Evolutionary conservation across 2,888 invertebrate species (phyloP), one percentile per base, ranked within the genome.

Genomic region (Agrochola circellaris): DNA sequence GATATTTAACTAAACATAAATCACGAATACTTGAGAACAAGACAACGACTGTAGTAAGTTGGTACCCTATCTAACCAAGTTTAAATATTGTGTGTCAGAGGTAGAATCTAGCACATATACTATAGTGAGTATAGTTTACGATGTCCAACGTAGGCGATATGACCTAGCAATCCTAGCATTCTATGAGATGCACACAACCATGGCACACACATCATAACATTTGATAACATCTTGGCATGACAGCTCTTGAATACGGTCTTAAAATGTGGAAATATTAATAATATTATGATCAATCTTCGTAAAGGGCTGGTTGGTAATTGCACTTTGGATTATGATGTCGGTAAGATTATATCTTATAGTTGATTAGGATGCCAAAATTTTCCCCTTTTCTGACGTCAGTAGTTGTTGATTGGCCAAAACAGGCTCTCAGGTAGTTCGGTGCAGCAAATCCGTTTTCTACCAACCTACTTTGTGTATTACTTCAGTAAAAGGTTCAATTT

Each of bases 141-240:
- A 48, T 38, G n/a, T 54, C 30, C 45, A 30, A 34, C 48, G 72
- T 77, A 77, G 77, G 82, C 81, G 82, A 67, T 30, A 30, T 77
- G 81, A 82, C 77, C 81, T 82, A 82, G 80, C 70, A 70, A 69
- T 82, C 77, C 60, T 73, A 42, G 56, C 82, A 82, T 81, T 82
- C 82, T 73, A 70, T 45, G 61, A 62, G 82, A 48, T 51, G 26
- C 68, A 42, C 64, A 68, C n/a, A 67, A 58, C 69, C 60, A 38
- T 61, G 56, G 34, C 58, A 69, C 51, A 76, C 45, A 45, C 75
- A 62, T 70, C 61, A 56, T 34, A 81, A 72, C 9, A 54, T 54
- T 71, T 68, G 71, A 81, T 82, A 76, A 26, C 58, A 81, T 81
- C 82, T 76, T 30, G 51, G 17, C 45, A 38, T 54, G 76, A 58